These are phyloP conservation scores for Epistrophe eligans DNA, from an alignment of 2,888 invertebrate species.

Conservation along the genomic window DNA sequence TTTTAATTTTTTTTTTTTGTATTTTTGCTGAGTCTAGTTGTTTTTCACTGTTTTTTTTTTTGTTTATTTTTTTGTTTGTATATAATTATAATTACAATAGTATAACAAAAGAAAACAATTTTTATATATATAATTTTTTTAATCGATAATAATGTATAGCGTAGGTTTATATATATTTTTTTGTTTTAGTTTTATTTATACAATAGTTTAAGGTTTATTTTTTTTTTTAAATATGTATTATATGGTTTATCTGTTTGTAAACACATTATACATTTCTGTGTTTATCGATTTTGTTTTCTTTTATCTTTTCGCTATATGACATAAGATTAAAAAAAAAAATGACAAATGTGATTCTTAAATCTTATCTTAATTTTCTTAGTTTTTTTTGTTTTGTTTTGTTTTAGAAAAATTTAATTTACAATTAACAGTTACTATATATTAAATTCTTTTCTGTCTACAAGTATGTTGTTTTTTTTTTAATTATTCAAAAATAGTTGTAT, in stretches of 20 bases:
- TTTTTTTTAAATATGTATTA: constrained; percentile 38
- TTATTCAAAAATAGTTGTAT: constrained; percentile 72
- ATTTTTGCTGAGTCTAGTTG: constrained; percentile 58
- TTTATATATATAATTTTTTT: constrained; percentile 66
- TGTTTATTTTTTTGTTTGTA: constrained; percentile 44
- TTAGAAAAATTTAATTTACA: constrained; percentile 63
- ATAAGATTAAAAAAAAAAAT: constrained; percentile 66
- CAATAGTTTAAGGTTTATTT: constrained; percentile 23
- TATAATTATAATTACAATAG: constrained; percentile 74
- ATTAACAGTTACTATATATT: constrained; percentile 68
- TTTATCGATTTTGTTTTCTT: neutral
- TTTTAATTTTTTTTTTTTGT: constrained; percentile 32
- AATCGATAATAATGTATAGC: constrained; percentile 59
- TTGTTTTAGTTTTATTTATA: constrained; percentile 31
- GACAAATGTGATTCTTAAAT: constrained; percentile 61
- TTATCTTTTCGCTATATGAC: constrained; percentile 39
- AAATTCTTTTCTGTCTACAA: constrained; percentile 58
- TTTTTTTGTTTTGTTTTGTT: constrained; percentile 29
- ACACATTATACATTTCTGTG: constrained; percentile 27
- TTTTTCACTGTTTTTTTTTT: constrained; percentile 39
- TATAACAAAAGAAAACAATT: constrained; percentile 75
- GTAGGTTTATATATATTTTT: constrained; percentile 37
- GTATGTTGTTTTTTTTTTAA: constrained; percentile 34
- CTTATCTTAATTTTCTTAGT: constrained; percentile 36
- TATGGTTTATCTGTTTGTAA: constrained; percentile 59